Evolutionary conservation across 1,140 invertebrate species (phyloP).

Genomic region (Sesamia nonagrioides): DNA sequence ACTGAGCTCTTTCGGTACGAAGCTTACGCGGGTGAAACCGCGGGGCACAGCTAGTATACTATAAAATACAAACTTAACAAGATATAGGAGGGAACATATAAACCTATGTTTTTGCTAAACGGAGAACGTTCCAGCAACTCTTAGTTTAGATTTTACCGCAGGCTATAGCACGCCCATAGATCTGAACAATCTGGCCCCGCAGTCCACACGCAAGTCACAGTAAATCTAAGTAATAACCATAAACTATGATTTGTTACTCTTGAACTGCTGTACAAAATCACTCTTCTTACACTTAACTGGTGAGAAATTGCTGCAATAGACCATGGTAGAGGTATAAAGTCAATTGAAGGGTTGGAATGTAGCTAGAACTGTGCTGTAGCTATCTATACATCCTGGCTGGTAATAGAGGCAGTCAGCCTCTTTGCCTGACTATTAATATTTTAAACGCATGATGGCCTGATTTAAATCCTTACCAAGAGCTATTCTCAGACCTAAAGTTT

Average conservation of each 20-base stretch:
- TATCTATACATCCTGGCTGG: too few relatives aligned
- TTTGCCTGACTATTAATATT: too few relatives aligned
- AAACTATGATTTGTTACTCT: conserved; percentile 33
- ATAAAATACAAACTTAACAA: not conserved
- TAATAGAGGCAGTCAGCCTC: too few relatives aligned
- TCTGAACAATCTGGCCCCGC: too few relatives aligned
- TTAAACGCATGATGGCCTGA: too few relatives aligned
- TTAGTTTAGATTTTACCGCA: not conserved
- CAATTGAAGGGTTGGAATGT: not conserved
- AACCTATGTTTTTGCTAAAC: conserved; percentile 9
- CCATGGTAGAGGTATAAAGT: not conserved
- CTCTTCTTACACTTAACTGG: conserved; percentile 15
- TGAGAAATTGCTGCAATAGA: not conserved
- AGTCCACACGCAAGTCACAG: conserved; percentile 7
- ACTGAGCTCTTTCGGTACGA: too few relatives aligned
- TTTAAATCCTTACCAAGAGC: too few relatives aligned
- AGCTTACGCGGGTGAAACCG: too few relatives aligned
- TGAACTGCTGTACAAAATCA: conserved; percentile 28
- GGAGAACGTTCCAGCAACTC: not conserved
- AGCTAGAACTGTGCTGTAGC: not conserved
- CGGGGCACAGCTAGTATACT: too few relatives aligned
- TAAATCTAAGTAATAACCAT: conserved; percentile 31
- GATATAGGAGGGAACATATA: not conserved
- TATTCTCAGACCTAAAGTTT: too few relatives aligned
- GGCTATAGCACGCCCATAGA: conserved; percentile 18